Evolutionary conservation across 2,797 vertebrate genomes (phyloP).

Genomic region (Dendrocincla fuliginosa): DNA sequence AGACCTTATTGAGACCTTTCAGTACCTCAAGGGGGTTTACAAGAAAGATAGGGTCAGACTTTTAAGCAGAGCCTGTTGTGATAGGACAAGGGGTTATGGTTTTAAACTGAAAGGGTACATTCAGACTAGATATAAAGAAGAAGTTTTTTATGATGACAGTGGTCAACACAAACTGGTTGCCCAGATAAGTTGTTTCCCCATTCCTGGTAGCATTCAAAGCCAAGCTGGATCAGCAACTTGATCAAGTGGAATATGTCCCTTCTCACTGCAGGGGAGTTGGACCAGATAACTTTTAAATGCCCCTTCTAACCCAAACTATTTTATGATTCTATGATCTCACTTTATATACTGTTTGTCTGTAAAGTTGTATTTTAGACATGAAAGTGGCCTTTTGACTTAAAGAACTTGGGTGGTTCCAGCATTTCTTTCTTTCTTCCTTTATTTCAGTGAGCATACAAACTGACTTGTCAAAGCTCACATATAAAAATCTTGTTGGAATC

Average conservation of each 20-base stretch:
- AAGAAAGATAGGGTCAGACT: not conserved
- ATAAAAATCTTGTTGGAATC: not conserved
- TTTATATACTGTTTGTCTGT: not conserved
- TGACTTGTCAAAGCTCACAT: not conserved
- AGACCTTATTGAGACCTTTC: not conserved
- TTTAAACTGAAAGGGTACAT: not conserved
- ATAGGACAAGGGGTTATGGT: not conserved
- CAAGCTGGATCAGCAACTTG: not conserved
- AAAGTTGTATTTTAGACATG: not conserved
- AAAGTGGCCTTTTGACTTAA: not conserved
- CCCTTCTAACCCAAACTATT: not conserved
- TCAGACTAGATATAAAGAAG: not conserved
- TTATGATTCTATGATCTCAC: not conserved
- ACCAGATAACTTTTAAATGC: not conserved
- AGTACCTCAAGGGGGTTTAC: not conserved
- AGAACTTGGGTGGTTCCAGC: not conserved
- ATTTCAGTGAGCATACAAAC: not conserved
- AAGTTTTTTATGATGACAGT: not conserved
- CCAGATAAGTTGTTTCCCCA: not conserved
- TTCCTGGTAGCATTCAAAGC: not conserved
- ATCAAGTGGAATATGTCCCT: not conserved
- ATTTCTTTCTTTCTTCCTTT: not conserved
- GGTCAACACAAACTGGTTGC: not conserved
- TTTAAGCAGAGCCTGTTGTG: not conserved
- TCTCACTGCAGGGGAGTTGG: not conserved